phyloP scores from a whole-genome alignment of 2,113 vertebrate genomes.

The Puma concolor region DNA sequence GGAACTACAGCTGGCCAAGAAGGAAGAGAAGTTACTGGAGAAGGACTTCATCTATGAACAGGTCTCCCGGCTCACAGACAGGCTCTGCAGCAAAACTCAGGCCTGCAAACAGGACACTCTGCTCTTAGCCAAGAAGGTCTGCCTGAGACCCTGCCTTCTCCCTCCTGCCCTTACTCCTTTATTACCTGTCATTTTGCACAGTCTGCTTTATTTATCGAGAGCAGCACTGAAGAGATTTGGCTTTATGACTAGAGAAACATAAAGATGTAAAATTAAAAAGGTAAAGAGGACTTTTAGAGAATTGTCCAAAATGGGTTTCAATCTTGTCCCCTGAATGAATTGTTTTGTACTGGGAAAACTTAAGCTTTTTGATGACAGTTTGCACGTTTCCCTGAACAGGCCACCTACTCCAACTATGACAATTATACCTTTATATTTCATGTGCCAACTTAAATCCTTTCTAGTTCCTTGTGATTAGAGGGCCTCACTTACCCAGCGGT shows the following conservation, averaged over 20 bases:
- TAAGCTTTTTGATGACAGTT: not conserved
- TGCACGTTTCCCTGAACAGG: not conserved
- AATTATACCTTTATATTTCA: not conserved
- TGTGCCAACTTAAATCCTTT: not conserved
- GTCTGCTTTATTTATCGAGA: not conserved
- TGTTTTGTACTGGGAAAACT: not conserved
- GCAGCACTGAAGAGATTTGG: not conserved
- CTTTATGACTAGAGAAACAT: not conserved
- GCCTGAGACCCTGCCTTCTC: not conserved
- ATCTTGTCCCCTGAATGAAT: not conserved
- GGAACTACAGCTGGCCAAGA: constrained; percentile 88
- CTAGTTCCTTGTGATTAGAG: not conserved
- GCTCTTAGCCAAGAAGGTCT: constrained; percentile 90
- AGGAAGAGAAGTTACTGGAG: constrained; percentile 91
- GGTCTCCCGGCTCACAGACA: constrained; percentile 86
- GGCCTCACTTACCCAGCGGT: not conserved
- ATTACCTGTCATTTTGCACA: not conserved
- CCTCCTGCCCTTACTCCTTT: not conserved
- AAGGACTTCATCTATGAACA: constrained; percentile 91
- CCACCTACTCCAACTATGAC: not conserved
- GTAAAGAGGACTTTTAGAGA: not conserved
- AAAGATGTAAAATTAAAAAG: not conserved
- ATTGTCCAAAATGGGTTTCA: not conserved
- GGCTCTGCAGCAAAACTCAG: constrained; percentile 81
- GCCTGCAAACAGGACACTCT: constrained; percentile 87